These are phyloP conservation scores for Isaurus tuberculatus DNA, from an alignment of 92 coral and sea anemone species.

Conservation along the genomic window DNA sequence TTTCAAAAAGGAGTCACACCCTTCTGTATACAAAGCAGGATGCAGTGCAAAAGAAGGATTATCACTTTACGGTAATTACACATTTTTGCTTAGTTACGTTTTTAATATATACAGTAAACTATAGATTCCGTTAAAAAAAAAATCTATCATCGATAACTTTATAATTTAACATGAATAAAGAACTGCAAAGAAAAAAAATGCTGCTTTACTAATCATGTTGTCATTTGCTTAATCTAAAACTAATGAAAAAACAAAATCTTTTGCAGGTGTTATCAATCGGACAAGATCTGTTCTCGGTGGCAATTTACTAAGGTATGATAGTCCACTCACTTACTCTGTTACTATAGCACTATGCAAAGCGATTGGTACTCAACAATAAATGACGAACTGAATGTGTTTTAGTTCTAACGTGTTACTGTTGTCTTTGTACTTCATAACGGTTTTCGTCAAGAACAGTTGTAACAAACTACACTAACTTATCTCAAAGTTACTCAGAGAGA, in stretches of 20 bases:
- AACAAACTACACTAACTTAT: background rate
- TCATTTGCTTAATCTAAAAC: background rate
- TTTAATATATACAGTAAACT: background rate
- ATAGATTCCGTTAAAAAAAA: background rate
- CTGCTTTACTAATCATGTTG: too few relatives aligned
- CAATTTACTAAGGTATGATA: conserved; percentile 77
- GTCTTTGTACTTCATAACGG: too few relatives aligned
- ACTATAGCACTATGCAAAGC: conserved; percentile 50
- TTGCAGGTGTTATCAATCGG: conserved; percentile 86
- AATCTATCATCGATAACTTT: too few relatives aligned
- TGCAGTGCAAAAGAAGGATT: conserved; percentile 94
- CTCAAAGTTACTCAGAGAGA: background rate
- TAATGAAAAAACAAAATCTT: background rate
- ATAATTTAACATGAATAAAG: too few relatives aligned
- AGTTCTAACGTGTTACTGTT: too few relatives aligned
- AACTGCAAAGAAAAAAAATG: too few relatives aligned
- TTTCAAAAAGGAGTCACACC: conserved; percentile 95
- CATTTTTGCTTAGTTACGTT: background rate
- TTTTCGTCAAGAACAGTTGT: background rate
- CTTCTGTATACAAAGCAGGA: conserved; percentile 94
- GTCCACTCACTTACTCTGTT: background rate
- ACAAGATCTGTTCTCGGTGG: conserved; percentile 90
- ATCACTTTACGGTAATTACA: conserved; percentile 82
- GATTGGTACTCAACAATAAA: too few relatives aligned
- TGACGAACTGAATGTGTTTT: too few relatives aligned